These are phyloP conservation scores for Phrynocephalus guinanensis DNA, from an alignment of 2,797 vertebrate species.

Conservation along the genomic window DNA sequence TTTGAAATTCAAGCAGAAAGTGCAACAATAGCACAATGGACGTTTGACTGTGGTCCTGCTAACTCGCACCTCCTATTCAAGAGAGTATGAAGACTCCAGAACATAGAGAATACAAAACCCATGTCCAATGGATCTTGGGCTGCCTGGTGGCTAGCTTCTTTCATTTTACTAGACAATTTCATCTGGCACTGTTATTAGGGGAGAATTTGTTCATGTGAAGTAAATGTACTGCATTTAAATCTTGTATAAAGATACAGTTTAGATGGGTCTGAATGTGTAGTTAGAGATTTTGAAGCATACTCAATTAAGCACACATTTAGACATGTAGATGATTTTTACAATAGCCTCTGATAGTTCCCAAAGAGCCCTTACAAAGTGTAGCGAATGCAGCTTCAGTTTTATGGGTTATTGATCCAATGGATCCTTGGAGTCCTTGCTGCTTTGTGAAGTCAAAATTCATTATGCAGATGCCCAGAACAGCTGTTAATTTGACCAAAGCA, in stretches of 20 bases:
- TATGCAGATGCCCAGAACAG: background rate
- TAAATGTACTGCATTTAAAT: conserved; percentile 29
- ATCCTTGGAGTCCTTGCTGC: conserved; percentile 19
- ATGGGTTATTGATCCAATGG: conserved; percentile 22
- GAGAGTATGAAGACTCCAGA: conserved; percentile 25
- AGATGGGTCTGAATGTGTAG: conserved; percentile 22
- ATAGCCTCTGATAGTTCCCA: conserved; percentile 23
- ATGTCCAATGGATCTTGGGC: background rate
- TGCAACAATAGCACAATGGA: background rate
- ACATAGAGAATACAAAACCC: background rate
- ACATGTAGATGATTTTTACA: background rate
- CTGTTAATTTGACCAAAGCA: background rate
- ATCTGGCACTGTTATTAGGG: conserved; percentile 1
- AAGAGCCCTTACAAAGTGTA: conserved; percentile 34
- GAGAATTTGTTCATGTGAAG: conserved; percentile 17
- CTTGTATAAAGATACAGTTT: conserved; percentile 43
- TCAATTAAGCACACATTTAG: conserved; percentile 25
- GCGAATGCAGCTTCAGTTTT: conserved; percentile 28
- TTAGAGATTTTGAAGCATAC: conserved; percentile 37
- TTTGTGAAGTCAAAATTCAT: background rate
- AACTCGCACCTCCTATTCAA: conserved; percentile 25
- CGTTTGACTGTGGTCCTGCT: conserved; percentile 13
- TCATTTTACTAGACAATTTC: background rate
- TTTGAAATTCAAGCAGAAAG: conserved; percentile 40
- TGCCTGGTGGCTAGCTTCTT: background rate